Conservation (phyloP, 2,888 invertebrate genomes). For the Camponotus fellah region DNA sequence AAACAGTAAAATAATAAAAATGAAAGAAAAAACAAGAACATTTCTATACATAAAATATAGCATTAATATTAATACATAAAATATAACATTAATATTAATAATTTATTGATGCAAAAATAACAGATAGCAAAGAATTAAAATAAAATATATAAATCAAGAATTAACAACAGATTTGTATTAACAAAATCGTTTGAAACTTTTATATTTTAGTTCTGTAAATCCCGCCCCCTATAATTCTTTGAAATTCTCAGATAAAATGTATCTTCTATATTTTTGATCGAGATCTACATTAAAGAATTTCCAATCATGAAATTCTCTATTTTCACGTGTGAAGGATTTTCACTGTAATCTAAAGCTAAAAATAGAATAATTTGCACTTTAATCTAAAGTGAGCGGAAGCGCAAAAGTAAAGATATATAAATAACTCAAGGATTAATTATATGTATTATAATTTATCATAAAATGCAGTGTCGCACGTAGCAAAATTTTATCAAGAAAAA, state of each 20-base stretch:
- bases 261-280: conserved; percentile 3
- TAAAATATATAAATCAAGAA: conserved; percentile 20
- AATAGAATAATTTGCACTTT: conserved; percentile 16
- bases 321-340: conserved; percentile 26
- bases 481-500: background rate
- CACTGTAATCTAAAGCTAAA: conserved; percentile 14
- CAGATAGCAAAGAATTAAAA: background rate
- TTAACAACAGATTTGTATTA: conserved; percentile 27
- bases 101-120: conserved; percentile 1
- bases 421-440: background rate
- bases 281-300: conserved; percentile 51
- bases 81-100: background rate
- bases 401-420: conserved; percentile 13
- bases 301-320: conserved; percentile 29
- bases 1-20: background rate
- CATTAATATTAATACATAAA: background rate
- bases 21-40: background rate
- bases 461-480: background rate
- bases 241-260: background rate
- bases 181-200: conserved; percentile 21
- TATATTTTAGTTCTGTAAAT: background rate
- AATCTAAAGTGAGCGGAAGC: background rate
- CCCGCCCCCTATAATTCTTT: background rate
- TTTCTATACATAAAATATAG: background rate
- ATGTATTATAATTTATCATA: conserved; percentile 10